Evolutionary conservation across 2,113 vertebrate genomes (phyloP), one percentile per base, ranked within the genome.

Genomic region (Dolichallabes microphthalmus): DNA sequence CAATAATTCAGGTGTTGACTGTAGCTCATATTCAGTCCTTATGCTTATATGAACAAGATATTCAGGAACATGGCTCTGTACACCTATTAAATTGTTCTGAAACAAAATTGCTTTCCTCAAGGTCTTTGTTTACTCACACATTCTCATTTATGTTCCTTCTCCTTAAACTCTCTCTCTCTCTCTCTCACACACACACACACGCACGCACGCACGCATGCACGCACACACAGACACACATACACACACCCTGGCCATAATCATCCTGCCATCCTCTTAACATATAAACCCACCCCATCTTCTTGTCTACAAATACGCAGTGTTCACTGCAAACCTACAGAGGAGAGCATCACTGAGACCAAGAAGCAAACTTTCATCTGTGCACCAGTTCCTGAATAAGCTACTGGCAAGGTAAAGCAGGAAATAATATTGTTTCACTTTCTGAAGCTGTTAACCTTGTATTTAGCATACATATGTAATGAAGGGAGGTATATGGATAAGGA

Each of bases 261-360:
- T 88, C 91, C 84, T 73, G 82, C 85, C 88, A 92, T 92, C 91
- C 91, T 87, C 80, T 86, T 89, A 87, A 89, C 81, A 94, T 94
- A 95, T 92, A 95, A 95, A 95, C 93, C 93, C 94, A 92, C 92
- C 92, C 95, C 90, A 83, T 87, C 85, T 82, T 87, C 89, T 89
- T 79, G 89, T 82, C 92, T 94, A 94, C 93, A 95, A 94, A 95
- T 92, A 94, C 91, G 83, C 88, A 81, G 50, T 83, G 15, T 60
- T 35, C 82, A 86, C 80, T 53, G 5, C 81, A 27, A 11, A 73
- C 76, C 55, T 86, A 88, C 87, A 92, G 85, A 90, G 57, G 32
- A 91, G 85, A 82, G 77, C 82, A 86, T 75, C 57, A 79, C 78
- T 71, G n/a, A 76, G 61, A 60, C 17, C 66, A 27, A 61, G 74